Percentiles rank a stretch among this genome's conserved stretches.
Conservation (phyloP, 2,797 vertebrate genomes). For the Rhinatrema bivittatum region DNA sequence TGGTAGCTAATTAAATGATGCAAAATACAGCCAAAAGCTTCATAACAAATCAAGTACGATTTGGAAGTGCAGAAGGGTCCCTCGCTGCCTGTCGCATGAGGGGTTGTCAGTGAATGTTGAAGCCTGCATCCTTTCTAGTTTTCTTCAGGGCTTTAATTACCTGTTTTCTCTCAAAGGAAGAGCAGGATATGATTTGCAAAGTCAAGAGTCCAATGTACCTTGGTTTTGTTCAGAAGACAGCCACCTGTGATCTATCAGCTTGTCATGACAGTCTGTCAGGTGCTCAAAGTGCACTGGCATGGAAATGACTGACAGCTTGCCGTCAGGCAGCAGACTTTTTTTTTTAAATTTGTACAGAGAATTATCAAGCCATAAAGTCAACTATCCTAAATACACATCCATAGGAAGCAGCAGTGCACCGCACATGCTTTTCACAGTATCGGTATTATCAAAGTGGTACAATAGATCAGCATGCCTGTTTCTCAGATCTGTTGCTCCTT, state of each 20-base stretch:
- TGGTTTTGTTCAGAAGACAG: slow-evolving; percentile 33
- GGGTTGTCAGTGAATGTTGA: slow-evolving; percentile 30
- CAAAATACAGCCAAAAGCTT: slow-evolving; percentile 39
- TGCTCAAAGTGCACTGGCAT: slow-evolving; percentile 33
- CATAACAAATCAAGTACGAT: slow-evolving; percentile 26
- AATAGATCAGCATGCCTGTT: no score
- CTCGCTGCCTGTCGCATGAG: slow-evolving; percentile 29
- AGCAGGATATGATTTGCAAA: slow-evolving; percentile 37
- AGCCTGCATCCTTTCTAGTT: slow-evolving; percentile 29
- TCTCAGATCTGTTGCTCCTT: no score
- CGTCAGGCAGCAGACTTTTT: slow-evolving; percentile 25
- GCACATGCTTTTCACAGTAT: no score
- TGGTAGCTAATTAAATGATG: slow-evolving; percentile 49
- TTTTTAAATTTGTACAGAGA: slow-evolving; percentile 12
- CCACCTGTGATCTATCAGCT: slow-evolving; percentile 51
- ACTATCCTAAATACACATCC: slow-evolving; percentile 6
- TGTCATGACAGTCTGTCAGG: slow-evolving; percentile 49
- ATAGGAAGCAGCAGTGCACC: no score
- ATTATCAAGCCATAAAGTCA: slow-evolving; percentile 11
- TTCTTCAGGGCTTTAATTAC: slow-evolving; percentile 49
- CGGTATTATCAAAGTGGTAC: no score
- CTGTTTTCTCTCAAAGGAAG: slow-evolving; percentile 29
- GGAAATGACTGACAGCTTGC: slow-evolving; percentile 47
- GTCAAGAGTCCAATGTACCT: slow-evolving; percentile 42
- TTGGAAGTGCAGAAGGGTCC: slow-evolving; percentile 29